Base-by-base conservation (phyloP, 2,888 invertebrate species). In the Tipula confusa region DNA sequence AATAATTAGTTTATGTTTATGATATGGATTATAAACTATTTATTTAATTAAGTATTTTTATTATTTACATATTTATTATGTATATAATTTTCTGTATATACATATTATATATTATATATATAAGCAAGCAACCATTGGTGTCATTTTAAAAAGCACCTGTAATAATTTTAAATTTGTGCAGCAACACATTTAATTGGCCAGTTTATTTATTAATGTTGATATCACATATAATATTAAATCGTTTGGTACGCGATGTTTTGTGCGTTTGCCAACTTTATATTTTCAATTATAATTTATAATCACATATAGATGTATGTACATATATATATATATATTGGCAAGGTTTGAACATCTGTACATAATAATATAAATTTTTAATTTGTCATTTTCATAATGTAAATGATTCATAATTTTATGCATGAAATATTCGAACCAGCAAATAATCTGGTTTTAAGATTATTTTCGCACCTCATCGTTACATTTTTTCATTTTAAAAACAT, bases 261-360 rank as follows among this genome's bases (percentile, higher is more conserved):
- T 64, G 64, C 64, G 64, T 64, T 18, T 64, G 64, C 64, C 64
- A 64, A 64, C 24, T 24, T n/a, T n/a, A 7, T 11, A 18, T 24
- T 64, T 64, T 24, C 5, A 64, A n/a, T 64, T 64, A 64, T 64
- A 64, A 64, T 64, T n/a, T 64, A 64, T 64, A 64, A 64, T 64
- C 64, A 64, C 64, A 24, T 64, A 24, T 6, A 33, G 6, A 33
- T 11, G 33, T 24, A 24, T 38, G 31, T 31, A 7, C 31, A 31
- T 31, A 31, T 31, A 31, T 31, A 31, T 7, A 31, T 31, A 31
- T 43, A n/a, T n/a, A 31, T 38, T 6, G 24, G 64, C 64, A 2
- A 64, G 24, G 64, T 24, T 24, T 64, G 24, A 64, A 64, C 64
- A 64, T 64, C 64, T 64, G 64, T 64, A 64, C 7, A 64, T 64